These are phyloP conservation scores for Capitella teleta DNA, from an alignment of 1,140 invertebrate genomes.

Conservation along the genomic window DNA sequence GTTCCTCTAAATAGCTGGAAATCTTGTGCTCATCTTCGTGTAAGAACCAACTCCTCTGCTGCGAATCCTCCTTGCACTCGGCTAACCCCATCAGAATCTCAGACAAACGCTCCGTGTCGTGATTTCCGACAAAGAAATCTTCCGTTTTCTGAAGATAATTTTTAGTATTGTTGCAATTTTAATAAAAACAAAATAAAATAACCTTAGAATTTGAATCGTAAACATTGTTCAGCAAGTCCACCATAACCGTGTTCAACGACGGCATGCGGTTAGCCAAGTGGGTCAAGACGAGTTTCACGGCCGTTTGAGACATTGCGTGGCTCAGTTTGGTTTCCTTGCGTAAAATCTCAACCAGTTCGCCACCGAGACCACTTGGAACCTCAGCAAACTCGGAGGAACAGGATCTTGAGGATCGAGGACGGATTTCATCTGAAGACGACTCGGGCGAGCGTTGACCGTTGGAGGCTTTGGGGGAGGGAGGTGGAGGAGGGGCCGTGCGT, in stretches of 20 bases:
- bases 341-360: constrained; percentile 47
- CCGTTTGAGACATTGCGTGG: constrained; percentile 73
- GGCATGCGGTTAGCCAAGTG: constrained; percentile 29
- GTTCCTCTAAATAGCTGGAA: constrained; percentile 65
- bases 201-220: neutral
- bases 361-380: no score
- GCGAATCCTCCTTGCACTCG: constrained; percentile 80
- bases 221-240: constrained; percentile 16
- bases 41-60: constrained; percentile 83
- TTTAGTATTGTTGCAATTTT: constrained; percentile 7
- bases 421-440: no score
- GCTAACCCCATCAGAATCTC: constrained; percentile 69
- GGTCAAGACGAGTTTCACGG: constrained; percentile 62
- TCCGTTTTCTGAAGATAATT: constrained; percentile 1
- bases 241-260: constrained; percentile 21
- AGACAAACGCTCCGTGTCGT: constrained; percentile 66
- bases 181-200: neutral
- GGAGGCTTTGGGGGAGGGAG: no score
- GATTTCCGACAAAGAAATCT: constrained; percentile 21
- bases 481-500: no score
- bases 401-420: no score
- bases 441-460: no score
- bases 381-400: no score
- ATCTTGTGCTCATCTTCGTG: constrained; percentile 83
- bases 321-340: constrained; percentile 71